Evolutionary conservation across 2,113 vertebrate genomes (phyloP), one percentile per base, ranked within the genome.

Genomic region (Peromyscus leucopus): DNA sequence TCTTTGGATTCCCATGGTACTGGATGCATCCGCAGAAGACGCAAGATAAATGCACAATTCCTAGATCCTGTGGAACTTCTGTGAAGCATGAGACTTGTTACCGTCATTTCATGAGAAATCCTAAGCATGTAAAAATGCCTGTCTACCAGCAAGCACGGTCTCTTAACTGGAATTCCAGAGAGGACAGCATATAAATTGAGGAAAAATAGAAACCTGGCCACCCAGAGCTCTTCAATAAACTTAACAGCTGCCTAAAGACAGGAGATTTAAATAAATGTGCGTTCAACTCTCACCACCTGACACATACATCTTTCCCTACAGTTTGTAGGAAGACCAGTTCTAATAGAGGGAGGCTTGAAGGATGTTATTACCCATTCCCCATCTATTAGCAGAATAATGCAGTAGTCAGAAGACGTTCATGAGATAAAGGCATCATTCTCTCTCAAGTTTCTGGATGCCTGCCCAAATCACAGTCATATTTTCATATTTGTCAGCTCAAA

Each of bases 351-450:
- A 98, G 98, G 95, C 72, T 93, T 94, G 55, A 97, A 98, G 92
- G 98, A 96, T 96, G 97, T 95, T 95, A 97, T 96, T 98, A 90
- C 86, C 93, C 97, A 75, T 82, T 96, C 57, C 96, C 96, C 72
- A 93, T 96, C 98, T 98, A 98, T 98, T 98, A 98, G 97, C 96
- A 97, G 97, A 98, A 98, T 98, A 98, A 98, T 96, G 90, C 96
- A 96, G 98, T 98, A 98, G 98, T 98, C 98, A 98, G 97, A 90
- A 97, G 98, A 96, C 93, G 74, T 96, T 98, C 97, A 97, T 97
- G 97, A 98, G 96, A 98, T 98, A 98, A 98, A 98, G 98, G 98
- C 97, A 97, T 97, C 97, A 96, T 98, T 98, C 98, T 98, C 96
- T 98, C 97, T 93, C 89, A 95, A 48, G 2, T 97, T 97, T 97